Conservation (phyloP, 2,113 vertebrate genomes). For the Emydura subglobosa region DNA sequence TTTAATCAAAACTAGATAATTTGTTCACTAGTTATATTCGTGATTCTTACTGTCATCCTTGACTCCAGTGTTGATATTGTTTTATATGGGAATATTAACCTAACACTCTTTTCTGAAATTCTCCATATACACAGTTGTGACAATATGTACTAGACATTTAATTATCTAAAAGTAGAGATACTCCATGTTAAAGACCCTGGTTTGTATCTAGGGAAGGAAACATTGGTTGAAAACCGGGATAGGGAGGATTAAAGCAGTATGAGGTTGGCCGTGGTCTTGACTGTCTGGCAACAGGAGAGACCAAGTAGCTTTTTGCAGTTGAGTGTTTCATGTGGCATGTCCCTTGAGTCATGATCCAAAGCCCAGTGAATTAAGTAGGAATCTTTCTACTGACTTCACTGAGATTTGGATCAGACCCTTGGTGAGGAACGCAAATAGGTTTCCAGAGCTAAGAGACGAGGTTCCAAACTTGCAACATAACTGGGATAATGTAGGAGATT, state of each 20-base stretch:
- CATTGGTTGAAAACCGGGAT: neutral
- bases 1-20: no score
- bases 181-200: neutral
- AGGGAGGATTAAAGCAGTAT: neutral
- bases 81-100: no score
- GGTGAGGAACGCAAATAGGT: neutral
- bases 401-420: neutral
- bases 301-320: neutral
- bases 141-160: no score
- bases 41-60: no score
- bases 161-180: neutral
- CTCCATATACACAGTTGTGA: no score
- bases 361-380: no score
- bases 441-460: neutral
- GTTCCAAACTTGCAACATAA: neutral
- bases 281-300: neutral
- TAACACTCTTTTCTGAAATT: no score
- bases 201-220: neutral
- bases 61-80: no score
- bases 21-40: no score
- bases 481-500: neutral
- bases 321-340: neutral
- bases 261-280: neutral
- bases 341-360: neutral
- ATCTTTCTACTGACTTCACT: neutral